These are phyloP conservation scores for Galagoides demidoff DNA, from an alignment of 2,797 vertebrate species.

Conservation along the genomic window DNA sequence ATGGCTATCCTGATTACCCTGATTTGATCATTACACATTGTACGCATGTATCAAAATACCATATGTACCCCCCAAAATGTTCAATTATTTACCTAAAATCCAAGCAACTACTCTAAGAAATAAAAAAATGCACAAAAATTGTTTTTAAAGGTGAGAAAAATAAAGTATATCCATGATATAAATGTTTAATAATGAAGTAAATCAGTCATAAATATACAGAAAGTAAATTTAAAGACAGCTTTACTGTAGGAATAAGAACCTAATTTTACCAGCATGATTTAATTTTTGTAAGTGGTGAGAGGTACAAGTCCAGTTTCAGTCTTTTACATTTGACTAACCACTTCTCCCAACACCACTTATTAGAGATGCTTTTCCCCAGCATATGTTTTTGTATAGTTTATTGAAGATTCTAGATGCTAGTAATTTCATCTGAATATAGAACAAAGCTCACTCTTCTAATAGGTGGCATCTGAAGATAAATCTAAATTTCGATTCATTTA, in stretches of 20 bases:
- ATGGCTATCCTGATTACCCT: neutral
- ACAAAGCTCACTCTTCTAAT: neutral
- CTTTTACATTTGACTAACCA: no score
- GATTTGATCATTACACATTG: neutral
- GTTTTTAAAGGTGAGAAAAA: constrained; percentile 20
- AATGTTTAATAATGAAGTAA: neutral
- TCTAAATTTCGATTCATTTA: constrained; percentile 25
- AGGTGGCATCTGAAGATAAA: neutral
- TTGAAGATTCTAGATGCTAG: neutral
- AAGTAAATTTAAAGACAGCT: neutral
- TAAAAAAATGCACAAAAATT: neutral
- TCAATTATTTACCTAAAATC: neutral
- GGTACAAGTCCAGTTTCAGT: no score
- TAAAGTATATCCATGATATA: neutral
- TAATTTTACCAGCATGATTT: neutral
- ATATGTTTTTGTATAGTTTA: no score
- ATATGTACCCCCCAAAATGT: neutral
- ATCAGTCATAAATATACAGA: constrained; percentile 25
- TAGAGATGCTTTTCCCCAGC: no score
- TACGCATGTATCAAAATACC: neutral
- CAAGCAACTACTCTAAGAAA: neutral
- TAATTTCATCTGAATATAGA: neutral
- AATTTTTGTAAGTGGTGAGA: no score
- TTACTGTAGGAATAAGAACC: constrained; percentile 20
- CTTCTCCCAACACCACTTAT: no score